phyloP scores from a whole-genome alignment of 53 echinoderm and acorn worm genomes.

The Paelopatides confundens region DNA sequence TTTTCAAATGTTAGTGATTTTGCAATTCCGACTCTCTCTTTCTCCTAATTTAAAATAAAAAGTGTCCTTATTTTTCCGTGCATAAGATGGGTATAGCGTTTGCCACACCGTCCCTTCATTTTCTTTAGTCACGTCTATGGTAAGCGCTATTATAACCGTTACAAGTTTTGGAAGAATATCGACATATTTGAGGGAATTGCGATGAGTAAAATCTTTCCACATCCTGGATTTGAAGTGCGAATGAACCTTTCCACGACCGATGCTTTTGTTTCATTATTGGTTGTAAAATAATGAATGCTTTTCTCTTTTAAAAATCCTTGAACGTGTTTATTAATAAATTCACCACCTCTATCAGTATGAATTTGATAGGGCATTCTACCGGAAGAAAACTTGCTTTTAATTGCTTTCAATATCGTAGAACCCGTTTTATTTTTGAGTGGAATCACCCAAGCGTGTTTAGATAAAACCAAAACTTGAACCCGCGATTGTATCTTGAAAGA shows the following conservation, averaged over 20 bases:
- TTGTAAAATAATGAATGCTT: constrained; percentile 65
- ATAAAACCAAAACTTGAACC: constrained; percentile 51
- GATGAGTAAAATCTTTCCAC: constrained; percentile 53
- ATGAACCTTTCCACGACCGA: constrained; percentile 71
- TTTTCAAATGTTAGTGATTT: constrained; percentile 43
- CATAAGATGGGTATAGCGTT: neutral
- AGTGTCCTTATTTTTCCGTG: neutral
- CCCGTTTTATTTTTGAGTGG: constrained; percentile 77
- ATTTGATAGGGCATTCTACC: constrained; percentile 24
- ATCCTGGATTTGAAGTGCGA: constrained; percentile 64
- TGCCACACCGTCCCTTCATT: constrained; percentile 71
- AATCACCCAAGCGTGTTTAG: constrained; percentile 71
- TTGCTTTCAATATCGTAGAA: constrained; percentile 47
- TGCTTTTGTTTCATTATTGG: constrained; percentile 75
- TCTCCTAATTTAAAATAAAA: neutral
- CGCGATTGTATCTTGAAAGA: constrained; percentile 37
- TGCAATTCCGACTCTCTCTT: constrained; percentile 62
- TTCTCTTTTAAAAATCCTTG: constrained; percentile 60
- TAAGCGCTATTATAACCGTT: constrained; percentile 51
- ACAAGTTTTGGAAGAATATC: constrained; percentile 26
- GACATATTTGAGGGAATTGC: constrained; percentile 35
- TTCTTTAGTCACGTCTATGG: constrained; percentile 54
- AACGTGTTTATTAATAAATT: constrained; percentile 64
- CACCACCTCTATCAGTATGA: constrained; percentile 70
- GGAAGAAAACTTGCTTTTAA: constrained; percentile 42